A percentile compares a stretch with the other conserved stretches of the same genome.
These are phyloP conservation scores for Portevinia maculata DNA, from an alignment of 2,888 invertebrate genomes.

Conservation along the genomic window DNA sequence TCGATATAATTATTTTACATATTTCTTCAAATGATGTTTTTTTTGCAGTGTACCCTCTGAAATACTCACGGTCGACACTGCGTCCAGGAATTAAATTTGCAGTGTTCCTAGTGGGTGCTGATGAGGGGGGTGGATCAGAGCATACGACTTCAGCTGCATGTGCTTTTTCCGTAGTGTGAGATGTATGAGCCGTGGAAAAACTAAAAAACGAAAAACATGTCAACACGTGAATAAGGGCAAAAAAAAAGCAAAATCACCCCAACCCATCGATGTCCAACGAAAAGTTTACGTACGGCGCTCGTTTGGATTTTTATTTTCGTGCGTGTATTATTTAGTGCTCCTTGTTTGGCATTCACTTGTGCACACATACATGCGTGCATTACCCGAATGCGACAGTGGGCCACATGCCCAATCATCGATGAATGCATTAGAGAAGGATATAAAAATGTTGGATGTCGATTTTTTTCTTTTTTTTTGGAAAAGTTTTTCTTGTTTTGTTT, in stretches of 20 bases:
- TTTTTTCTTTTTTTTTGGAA: conserved; percentile 48
- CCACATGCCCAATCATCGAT: conserved; percentile 73
- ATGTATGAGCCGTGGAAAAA: conserved; percentile 62
- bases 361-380: conserved; percentile 47
- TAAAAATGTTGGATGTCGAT: conserved; percentile 63
- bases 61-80: conserved; percentile 47
- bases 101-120: conserved; percentile 53
- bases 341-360: conserved; percentile 70
- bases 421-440: conserved; percentile 74
- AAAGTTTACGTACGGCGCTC: conserved; percentile 61
- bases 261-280: conserved; percentile 65
- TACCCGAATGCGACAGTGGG: conserved; percentile 59
- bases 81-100: conserved; percentile 61
- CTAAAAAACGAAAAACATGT: conserved; percentile 73
- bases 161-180: conserved; percentile 38
- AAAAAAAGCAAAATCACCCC: conserved; percentile 75
- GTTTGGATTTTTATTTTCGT: conserved; percentile 74
- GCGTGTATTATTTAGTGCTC: conserved; percentile 73
- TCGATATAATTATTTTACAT: no score
- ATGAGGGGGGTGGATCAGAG: conserved; percentile 66
- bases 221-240: conserved; percentile 67
- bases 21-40: background rate
- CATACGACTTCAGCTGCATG: conserved; percentile 44
- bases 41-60: conserved; percentile 52
- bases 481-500: conserved; percentile 70